Evolutionary conservation across 2,797 vertebrate genomes (phyloP).

Genomic region (Hybognathus amarus): DNA sequence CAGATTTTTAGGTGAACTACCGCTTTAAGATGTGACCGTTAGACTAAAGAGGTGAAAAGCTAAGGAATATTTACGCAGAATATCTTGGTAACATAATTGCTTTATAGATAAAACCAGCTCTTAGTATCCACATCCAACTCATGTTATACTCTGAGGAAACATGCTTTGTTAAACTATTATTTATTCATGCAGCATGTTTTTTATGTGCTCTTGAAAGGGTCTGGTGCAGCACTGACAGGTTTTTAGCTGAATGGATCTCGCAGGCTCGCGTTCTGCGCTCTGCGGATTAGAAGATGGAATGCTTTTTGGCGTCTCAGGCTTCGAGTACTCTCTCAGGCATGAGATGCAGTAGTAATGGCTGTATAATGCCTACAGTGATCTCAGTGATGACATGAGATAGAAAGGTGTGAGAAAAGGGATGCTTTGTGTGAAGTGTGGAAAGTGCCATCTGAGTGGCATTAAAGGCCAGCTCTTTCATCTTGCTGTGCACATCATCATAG

Average conservation of each 20-base stretch:
- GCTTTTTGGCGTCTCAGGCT: constrained; percentile 39
- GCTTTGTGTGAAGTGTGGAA: constrained; percentile 64
- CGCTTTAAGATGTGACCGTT: background rate
- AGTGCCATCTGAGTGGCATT: constrained; percentile 67
- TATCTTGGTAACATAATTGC: constrained; percentile 2
- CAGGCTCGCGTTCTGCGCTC: constrained; percentile 15
- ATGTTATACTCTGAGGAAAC: constrained; percentile 32
- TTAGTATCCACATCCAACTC: constrained; percentile 20
- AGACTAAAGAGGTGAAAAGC: background rate
- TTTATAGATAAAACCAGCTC: constrained; percentile 20
- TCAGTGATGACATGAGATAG: constrained; percentile 56
- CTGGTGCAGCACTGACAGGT: constrained; percentile 42
- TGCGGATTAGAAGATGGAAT: constrained; percentile 52
- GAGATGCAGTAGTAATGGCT: constrained; percentile 54
- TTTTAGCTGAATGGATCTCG: constrained; percentile 49
- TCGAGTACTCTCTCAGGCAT: constrained; percentile 48
- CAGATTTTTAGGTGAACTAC: background rate
- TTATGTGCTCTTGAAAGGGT: constrained; percentile 49
- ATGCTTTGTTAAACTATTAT: constrained; percentile 28
- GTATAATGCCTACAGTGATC: constrained; percentile 57
- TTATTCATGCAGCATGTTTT: constrained; percentile 52
- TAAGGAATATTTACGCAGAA: background rate
- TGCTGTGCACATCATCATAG: constrained; percentile 18
- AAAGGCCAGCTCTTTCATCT: constrained; percentile 30
- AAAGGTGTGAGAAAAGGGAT: constrained; percentile 53